A percentile compares a stretch with the other conserved stretches of the same genome.
Conservation (phyloP, 2,113 vertebrate genomes). For the Dromas ardeola region DNA sequence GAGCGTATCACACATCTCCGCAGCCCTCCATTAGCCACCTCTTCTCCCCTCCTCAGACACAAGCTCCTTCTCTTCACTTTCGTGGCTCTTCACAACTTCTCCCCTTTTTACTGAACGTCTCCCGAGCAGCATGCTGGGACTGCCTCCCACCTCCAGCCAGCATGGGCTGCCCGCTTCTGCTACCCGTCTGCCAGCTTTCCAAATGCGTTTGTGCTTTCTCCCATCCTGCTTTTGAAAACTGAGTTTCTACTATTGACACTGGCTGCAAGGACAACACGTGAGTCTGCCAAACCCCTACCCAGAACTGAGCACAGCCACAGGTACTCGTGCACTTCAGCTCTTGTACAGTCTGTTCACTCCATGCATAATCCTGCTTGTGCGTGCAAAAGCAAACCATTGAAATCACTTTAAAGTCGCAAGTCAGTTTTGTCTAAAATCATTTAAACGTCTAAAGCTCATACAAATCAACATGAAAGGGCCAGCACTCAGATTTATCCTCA, state of each 20-base stretch:
- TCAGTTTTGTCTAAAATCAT: background rate
- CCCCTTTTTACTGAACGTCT: background rate
- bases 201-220: background rate
- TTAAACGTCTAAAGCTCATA: background rate
- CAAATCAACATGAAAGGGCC: background rate
- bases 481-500: background rate
- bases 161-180: rapidly evolving
- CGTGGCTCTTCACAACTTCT: background rate
- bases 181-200: background rate
- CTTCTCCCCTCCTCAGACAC: background rate
- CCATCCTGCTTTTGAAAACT: too few relatives aligned
- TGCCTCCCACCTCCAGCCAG: rapidly evolving
- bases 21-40: background rate
- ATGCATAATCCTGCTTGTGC: too few relatives aligned
- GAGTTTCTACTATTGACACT: background rate
- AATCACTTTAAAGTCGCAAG: background rate
- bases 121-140: background rate
- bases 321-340: background rate
- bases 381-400: background rate
- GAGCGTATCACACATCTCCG: background rate
- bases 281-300: background rate
- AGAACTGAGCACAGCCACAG: background rate
- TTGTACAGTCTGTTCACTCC: too few relatives aligned
- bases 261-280: background rate
- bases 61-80: background rate